A percentile compares a stretch with the other conserved stretches of the same genome.
phyloP scores from a whole-genome alignment of 2,888 invertebrate species.

The Nomada fucata region DNA sequence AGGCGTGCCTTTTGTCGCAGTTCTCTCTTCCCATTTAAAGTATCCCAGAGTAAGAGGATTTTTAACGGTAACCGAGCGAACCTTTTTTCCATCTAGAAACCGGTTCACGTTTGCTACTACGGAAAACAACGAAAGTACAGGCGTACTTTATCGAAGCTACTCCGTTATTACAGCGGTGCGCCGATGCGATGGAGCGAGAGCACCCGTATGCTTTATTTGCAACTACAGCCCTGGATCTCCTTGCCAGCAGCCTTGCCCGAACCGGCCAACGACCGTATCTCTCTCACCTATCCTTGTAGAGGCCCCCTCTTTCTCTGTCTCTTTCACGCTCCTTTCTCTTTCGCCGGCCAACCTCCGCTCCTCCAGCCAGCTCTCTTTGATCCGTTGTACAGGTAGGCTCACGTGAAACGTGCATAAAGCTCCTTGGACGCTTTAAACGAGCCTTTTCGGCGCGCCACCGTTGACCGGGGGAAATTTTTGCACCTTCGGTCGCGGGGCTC shows the following conservation, averaged over 20 bases:
- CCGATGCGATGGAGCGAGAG: slow-evolving; percentile 44
- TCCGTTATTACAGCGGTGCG: slow-evolving; percentile 67
- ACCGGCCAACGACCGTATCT: slow-evolving; percentile 77
- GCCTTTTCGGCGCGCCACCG: slow-evolving; percentile 40
- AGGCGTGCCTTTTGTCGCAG: not conserved
- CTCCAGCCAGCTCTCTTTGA: slow-evolving; percentile 63
- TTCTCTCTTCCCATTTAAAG: not conserved
- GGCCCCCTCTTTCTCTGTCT: slow-evolving; percentile 38
- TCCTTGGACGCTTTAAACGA: slow-evolving; percentile 59
- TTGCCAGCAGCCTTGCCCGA: slow-evolving; percentile 78
- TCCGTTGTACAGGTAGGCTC: slow-evolving; percentile 65
- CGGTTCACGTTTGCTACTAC: slow-evolving; percentile 44
- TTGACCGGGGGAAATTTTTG: slow-evolving; percentile 38
- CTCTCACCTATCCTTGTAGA: slow-evolving; percentile 65
- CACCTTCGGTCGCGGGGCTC: slow-evolving; percentile 2
- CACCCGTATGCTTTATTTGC: slow-evolving; percentile 68
- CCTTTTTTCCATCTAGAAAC: slow-evolving; percentile 32
- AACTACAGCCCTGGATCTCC: slow-evolving; percentile 75
- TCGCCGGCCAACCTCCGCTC: slow-evolving; percentile 67
- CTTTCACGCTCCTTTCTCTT: slow-evolving; percentile 70
- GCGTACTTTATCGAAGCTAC: slow-evolving; percentile 56
- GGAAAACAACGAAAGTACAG: slow-evolving; percentile 44
- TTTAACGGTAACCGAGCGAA: slow-evolving; percentile 45
- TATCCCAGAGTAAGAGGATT: slow-evolving; percentile 15
- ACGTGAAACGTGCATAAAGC: slow-evolving; percentile 61